Base-by-base conservation (phyloP, 1,140 invertebrate genomes). In the Callitettix versicolor region DNA sequence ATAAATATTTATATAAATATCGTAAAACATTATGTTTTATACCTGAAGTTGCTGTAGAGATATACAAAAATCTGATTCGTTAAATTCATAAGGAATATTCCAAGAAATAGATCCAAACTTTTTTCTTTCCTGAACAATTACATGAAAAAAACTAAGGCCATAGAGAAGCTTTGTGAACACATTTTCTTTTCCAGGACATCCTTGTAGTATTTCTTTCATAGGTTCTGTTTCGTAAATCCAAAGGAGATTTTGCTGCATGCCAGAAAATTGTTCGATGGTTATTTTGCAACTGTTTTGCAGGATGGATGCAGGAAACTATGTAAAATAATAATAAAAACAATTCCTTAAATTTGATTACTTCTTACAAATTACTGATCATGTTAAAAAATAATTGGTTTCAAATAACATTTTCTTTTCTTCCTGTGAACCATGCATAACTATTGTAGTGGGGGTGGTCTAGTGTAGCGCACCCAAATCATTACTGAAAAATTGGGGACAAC, bases 61-160 rank as follows among this genome's bases (percentile, higher is more conserved):
- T 68, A 96, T 95, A 66, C 88, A 79, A 58, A 95, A 81, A 73
- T 96, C 93, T 2, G 91, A 93, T 64, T 95, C 91, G 65, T 95
- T 94, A 65, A 96, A 96, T 42, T 88, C 90, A 65, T 97, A 97
- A 26, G 82, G 80, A 64, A 94, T 93, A 71, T 97, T 97, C 94
- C 93, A 93, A 11, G 93, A 93, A 48, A 95, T 73, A 0, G 92
- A 78, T 0, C 92, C 93, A 70, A 92, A 97, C 66, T 88, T 93
- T 55, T 86, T 77, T 58, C 93, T 76, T 71, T 96, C 93, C 30
- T 57, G 56, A 1, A 95, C 79, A 5, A 95, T 78, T 1, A 91
- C 91, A 68, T 97, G 93, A 67, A 97, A 96, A 69, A 96, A 96
- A 58, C 88, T 88, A 22, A 95, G 79, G 12, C 86, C 86, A 65